These are phyloP conservation scores for Andrena flavipes DNA, from an alignment of 2,888 invertebrate species.

Conservation along the genomic window DNA sequence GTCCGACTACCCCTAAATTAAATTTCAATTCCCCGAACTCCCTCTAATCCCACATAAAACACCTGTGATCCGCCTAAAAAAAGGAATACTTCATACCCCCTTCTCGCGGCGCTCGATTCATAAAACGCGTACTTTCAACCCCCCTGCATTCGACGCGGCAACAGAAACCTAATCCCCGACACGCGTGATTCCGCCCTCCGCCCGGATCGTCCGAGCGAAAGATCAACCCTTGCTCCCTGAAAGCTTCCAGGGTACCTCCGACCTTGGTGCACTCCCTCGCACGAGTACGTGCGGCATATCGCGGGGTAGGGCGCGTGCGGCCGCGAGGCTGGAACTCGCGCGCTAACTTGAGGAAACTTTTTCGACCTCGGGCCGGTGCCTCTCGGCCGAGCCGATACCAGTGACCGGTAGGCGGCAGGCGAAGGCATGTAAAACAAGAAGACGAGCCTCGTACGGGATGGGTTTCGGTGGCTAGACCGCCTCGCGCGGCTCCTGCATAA, in stretches of 20 bases:
- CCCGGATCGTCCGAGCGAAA: conserved; percentile 18
- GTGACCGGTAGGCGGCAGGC: conserved; percentile 31
- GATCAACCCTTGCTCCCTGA: conserved; percentile 36
- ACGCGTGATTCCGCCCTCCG: conserved; percentile 18
- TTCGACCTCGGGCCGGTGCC: neutral
- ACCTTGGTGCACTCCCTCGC: neutral
- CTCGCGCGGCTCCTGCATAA: conserved; percentile 80
- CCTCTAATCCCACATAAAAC: conserved; percentile 11
- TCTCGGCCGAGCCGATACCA: neutral
- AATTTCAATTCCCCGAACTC: conserved; percentile 9
- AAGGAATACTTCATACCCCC: neutral
- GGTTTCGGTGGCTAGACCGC: conserved; percentile 64
- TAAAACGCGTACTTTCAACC: conserved; percentile 4
- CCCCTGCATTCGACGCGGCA: neutral
- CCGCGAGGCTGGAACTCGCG: neutral
- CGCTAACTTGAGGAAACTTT: neutral
- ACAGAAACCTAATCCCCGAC: conserved; percentile 36
- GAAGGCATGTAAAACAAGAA: conserved; percentile 66
- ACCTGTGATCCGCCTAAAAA: neutral
- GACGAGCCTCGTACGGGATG: conserved; percentile 51
- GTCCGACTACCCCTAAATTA: neutral
- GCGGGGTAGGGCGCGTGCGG: neutral
- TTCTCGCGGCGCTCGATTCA: neutral
- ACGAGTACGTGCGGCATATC: neutral
- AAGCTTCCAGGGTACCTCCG: conserved; percentile 1